Evolutionary conservation across 2,888 invertebrate species (phyloP).

Genomic region (Parnassius apollo): DNA sequence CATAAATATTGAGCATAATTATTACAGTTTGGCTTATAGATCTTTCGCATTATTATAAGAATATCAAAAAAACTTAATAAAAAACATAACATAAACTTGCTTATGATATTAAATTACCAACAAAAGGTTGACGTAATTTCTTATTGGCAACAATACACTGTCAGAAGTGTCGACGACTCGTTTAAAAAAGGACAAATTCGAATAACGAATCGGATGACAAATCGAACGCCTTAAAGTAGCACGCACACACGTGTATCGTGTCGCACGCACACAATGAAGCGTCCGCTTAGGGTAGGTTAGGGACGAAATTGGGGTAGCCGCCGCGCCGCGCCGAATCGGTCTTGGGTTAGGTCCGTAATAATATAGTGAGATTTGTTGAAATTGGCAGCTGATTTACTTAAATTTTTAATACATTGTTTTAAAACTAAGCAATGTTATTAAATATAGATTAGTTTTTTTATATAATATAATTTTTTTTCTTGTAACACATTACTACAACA

Average conservation of each 20-base stretch:
- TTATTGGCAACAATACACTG: background rate
- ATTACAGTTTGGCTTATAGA: no score
- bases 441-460: no score
- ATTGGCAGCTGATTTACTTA: conserved; percentile 40
- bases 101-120: no score
- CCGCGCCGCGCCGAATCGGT: conserved; percentile 53
- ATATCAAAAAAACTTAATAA: no score
- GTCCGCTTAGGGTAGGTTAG: conserved; percentile 72
- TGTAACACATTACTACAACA: no score
- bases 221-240: conserved; percentile 43
- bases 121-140: no score
- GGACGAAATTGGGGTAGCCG: conserved; percentile 71
- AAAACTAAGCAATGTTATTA: no score
- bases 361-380: conserved; percentile 46
- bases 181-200: conserved; percentile 24
- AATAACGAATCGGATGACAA: conserved; percentile 36
- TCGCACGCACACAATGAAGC: conserved; percentile 32
- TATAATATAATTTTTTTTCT: no score
- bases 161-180: conserved; percentile 17
- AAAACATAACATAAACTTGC: no score
- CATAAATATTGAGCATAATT: no score
- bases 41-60: no score
- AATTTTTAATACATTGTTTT: background rate
- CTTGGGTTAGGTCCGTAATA: conserved; percentile 67
- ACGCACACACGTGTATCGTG: conserved; percentile 35